These are phyloP conservation scores for Larimichthys polyactis DNA, from an alignment of 2,113 vertebrate species.

Conservation along the genomic window DNA sequence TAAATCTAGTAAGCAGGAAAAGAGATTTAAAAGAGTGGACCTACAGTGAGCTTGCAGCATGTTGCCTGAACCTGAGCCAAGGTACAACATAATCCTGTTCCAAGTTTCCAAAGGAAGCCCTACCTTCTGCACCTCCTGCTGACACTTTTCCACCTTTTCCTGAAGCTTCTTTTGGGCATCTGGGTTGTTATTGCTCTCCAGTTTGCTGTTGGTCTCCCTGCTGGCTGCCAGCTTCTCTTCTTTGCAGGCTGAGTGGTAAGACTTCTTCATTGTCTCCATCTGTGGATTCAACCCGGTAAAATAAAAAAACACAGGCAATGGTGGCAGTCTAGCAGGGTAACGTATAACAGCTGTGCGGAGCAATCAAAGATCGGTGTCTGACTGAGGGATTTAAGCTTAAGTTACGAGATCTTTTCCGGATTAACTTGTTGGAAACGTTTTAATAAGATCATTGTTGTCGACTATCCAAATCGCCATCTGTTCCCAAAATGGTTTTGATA, in stretches of 20 bases:
- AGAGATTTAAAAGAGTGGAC: background rate
- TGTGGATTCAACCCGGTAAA: constrained; percentile 55
- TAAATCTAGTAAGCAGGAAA: background rate
- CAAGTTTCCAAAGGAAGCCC: background rate
- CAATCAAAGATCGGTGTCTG: background rate
- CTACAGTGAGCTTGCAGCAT: background rate
- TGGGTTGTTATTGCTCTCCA: constrained; percentile 92
- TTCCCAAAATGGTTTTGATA: background rate
- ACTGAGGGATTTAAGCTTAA: background rate
- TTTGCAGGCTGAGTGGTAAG: constrained; percentile 94
- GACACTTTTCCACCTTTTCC: constrained; percentile 97
- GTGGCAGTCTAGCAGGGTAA: background rate
- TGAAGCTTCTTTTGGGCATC: constrained; percentile 97
- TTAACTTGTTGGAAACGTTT: constrained; percentile 3
- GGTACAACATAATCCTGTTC: background rate
- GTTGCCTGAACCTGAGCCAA: too few relatives aligned
- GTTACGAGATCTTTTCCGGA: background rate
- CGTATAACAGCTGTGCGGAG: background rate
- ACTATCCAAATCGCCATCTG: background rate
- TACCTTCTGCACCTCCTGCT: constrained; percentile 97
- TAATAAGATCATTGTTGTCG: too few relatives aligned
- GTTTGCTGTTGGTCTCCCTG: constrained; percentile 92
- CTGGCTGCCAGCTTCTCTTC: constrained; percentile 95
- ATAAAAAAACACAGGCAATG: background rate
- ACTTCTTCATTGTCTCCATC: constrained; percentile 94